Conservation (phyloP, 2,113 vertebrate species). For the Gila orcuttii region DNA sequence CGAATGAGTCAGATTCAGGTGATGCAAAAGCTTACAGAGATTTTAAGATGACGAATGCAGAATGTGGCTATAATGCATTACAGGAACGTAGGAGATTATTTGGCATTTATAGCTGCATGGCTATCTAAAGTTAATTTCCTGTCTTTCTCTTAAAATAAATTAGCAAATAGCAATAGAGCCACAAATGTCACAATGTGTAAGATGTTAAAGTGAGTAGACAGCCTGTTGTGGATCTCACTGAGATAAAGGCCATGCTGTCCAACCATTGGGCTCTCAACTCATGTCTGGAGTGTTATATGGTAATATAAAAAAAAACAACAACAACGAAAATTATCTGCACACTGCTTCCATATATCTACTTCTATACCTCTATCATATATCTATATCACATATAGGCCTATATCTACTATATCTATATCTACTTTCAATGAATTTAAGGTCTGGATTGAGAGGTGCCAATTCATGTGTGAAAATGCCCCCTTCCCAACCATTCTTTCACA, state of each 20-base stretch:
- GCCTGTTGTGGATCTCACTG: constrained; percentile 15
- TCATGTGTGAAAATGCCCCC: too few species aligned
- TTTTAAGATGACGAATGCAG: background rate
- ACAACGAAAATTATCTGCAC: too few species aligned
- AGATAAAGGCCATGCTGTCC: constrained; percentile 25
- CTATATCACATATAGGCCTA: too few species aligned
- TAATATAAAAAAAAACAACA: background rate
- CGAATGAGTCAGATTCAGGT: background rate
- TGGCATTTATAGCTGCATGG: background rate
- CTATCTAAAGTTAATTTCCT: background rate
- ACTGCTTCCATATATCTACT: too few species aligned
- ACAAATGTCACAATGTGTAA: constrained; percentile 1
- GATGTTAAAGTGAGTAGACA: constrained; percentile 10
- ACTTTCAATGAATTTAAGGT: too few species aligned
- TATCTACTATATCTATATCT: too few species aligned
- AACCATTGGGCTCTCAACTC: background rate
- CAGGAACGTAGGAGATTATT: too few species aligned
- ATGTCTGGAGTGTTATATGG: background rate
- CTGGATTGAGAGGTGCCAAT: too few species aligned
- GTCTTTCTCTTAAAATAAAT: background rate
- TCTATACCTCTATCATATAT: too few species aligned
- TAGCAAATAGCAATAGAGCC: background rate
- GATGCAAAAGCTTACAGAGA: background rate
- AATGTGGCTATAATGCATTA: background rate
- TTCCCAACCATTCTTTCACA: too few species aligned